Base-by-base conservation (phyloP, 2,113 vertebrate genomes). In the Oreotragus oreotragus region DNA sequence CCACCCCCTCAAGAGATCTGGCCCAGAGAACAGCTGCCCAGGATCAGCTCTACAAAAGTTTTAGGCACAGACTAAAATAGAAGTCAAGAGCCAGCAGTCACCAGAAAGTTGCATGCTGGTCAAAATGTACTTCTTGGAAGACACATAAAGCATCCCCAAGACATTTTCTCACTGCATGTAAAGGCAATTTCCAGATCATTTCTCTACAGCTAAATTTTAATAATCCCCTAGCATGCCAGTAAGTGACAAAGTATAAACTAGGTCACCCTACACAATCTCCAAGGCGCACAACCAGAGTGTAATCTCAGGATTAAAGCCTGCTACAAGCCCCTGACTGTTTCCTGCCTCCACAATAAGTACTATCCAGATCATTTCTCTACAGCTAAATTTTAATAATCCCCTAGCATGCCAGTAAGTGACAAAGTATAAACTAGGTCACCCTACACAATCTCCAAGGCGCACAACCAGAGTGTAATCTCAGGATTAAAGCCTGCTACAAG, bases 401-500 rank as follows among this genome's bases (percentile, higher is more conserved):
- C 53, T 55, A 55, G 64, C 81, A 89, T 15, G 57, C 70, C 58
- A n/a, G 30, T 53, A 84, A 64, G 55, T 88, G 88, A 89, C 58
- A 88, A 94, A 97, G 87, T 11, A 88, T 58, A 96, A 98, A 98
- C 73, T 90, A 64, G 96, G 97, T 96, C 96, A 97, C 77, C 19
- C 77, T 89, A 92, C 77, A 85, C 97, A 95, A 94, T 93, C 95
- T 93, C 91, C 86, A 70, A 88, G 70, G 60, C 36, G 77, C 92
- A 86, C 43, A 81, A 80, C 49, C 91, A 84, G 36, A 88, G n/a
- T 30, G 27, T 96, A 97, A 97, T 97, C 96, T 94, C 93, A 73
- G 66, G 90, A 97, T 92, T 97, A 96, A 95, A 89, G 77, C 53
- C 64, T 57, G 84, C 85, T 49, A 57, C 62, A 64, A 95, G 58